Conservation (phyloP, 2,888 invertebrate genomes). For the Torymus aiolomorphi region DNA sequence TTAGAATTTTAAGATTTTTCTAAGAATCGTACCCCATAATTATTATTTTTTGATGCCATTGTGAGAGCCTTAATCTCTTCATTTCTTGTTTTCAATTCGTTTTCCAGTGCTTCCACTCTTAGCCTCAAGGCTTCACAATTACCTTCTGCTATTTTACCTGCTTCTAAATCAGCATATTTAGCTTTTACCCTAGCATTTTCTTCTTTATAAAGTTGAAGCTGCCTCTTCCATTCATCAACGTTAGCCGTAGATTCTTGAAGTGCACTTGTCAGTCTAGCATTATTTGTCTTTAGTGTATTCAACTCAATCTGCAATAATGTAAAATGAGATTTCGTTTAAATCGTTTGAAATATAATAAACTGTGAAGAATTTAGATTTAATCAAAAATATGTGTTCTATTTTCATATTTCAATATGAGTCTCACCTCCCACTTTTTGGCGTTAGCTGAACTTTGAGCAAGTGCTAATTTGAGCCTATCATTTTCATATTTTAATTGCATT, state of each 20-base stretch:
- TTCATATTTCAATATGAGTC: conserved; percentile 4
- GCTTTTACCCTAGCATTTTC: conserved; percentile 90
- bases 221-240: conserved; percentile 98
- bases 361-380: no score
- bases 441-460: conserved; percentile 97
- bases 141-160: conserved; percentile 78
- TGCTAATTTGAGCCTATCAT: conserved; percentile 95
- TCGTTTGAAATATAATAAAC: background rate
- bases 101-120: conserved; percentile 88
- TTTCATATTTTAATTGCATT: conserved; percentile 96
- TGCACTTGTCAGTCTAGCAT: conserved; percentile 94
- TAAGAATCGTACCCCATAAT: conserved; percentile 68
- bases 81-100: conserved; percentile 88
- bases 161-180: conserved; percentile 84
- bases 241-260: conserved; percentile 97
- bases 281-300: conserved; percentile 96
- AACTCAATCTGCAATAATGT: conserved; percentile 82
- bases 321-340: background rate
- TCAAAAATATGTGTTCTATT: no score
- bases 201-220: conserved; percentile 93
- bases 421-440: conserved; percentile 96
- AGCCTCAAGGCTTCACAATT: conserved; percentile 82
- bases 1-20: conserved; percentile 19
- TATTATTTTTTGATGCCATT: conserved; percentile 74
- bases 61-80: conserved; percentile 84